A percentile compares a stretch with the other conserved stretches of the same genome.
Conservation (phyloP, 2,797 vertebrate species). For the Chelon auratus region DNA sequence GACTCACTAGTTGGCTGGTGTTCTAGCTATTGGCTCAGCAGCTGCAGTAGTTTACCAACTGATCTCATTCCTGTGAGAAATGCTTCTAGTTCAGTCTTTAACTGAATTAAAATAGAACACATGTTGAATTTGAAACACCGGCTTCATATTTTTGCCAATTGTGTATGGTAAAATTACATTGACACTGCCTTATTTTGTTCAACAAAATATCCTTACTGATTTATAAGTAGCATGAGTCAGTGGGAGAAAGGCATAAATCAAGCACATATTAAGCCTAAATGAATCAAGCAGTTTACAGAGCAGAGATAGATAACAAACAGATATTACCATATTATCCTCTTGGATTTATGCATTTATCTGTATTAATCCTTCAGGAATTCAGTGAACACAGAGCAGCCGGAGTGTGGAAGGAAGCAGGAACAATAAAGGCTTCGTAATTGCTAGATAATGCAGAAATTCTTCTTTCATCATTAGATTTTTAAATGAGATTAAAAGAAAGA, state of each 20-base stretch:
- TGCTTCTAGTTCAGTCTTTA: background rate
- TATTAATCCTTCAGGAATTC: conserved; percentile 12
- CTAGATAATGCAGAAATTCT: background rate
- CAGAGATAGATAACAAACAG: conserved; percentile 9
- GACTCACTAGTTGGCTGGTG: background rate
- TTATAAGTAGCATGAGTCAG: too few species aligned
- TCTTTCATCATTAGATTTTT: conserved; percentile 10
- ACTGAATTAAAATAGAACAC: background rate
- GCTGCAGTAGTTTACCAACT: background rate
- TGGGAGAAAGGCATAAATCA: too few species aligned
- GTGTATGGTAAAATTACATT: background rate
- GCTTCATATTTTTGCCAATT: background rate
- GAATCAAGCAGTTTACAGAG: conserved; percentile 3
- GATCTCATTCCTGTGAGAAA: background rate
- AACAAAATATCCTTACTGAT: too few species aligned
- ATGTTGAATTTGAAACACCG: background rate
- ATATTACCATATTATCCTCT: background rate
- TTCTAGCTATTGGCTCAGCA: background rate
- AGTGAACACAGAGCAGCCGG: background rate
- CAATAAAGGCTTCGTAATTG: background rate
- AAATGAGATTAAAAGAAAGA: conserved; percentile 10
- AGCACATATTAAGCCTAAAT: too few species aligned
- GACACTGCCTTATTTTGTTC: too few species aligned
- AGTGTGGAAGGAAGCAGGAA: background rate
- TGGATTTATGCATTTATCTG: conserved; percentile 27